Conservation (phyloP, 2,888 invertebrate species). For the Apodemia mormo region DNA sequence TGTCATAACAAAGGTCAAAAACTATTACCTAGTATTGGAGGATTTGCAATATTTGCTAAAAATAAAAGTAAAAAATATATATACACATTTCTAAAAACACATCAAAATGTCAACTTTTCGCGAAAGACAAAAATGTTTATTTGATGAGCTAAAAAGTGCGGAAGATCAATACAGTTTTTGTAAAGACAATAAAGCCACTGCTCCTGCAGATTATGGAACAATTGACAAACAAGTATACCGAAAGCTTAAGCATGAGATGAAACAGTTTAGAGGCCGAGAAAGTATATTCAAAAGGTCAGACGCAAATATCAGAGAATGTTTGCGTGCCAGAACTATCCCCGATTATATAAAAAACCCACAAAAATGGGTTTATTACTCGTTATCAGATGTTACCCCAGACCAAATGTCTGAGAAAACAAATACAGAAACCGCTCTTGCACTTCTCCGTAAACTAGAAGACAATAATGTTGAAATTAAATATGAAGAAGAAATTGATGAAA, state of each 20-base stretch:
- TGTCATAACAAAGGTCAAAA: too few relatives aligned
- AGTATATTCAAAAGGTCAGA: constrained; percentile 91
- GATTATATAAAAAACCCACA: constrained; percentile 87
- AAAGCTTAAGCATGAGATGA: constrained; percentile 77
- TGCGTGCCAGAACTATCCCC: constrained; percentile 67
- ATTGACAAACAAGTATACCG: constrained; percentile 60
- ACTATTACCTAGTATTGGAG: too few relatives aligned
- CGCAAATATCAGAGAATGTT: constrained; percentile 82
- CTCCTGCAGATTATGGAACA: constrained; percentile 55
- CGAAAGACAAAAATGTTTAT: constrained; percentile 85
- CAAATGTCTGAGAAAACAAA: constrained; percentile 91
- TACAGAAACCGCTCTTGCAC: constrained; percentile 88
- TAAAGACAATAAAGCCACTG: constrained; percentile 55
- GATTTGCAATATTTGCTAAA: too few relatives aligned
- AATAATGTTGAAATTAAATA: constrained; percentile 52
- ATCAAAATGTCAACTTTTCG: constrained; percentile 70
- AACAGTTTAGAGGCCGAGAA: constrained; percentile 85
- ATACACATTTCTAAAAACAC: too few relatives aligned
- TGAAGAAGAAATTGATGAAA: constrained; percentile 51
- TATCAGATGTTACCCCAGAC: constrained; percentile 87
- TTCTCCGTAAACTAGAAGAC: constrained; percentile 85
- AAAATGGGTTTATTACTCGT: constrained; percentile 90
- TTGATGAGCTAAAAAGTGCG: constrained; percentile 85
- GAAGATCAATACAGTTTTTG: constrained; percentile 78
- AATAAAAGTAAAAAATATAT: too few relatives aligned